These are phyloP conservation scores for Pocillopora grandis DNA, from an alignment of 92 coral and sea anemone genomes.

Conservation along the genomic window DNA sequence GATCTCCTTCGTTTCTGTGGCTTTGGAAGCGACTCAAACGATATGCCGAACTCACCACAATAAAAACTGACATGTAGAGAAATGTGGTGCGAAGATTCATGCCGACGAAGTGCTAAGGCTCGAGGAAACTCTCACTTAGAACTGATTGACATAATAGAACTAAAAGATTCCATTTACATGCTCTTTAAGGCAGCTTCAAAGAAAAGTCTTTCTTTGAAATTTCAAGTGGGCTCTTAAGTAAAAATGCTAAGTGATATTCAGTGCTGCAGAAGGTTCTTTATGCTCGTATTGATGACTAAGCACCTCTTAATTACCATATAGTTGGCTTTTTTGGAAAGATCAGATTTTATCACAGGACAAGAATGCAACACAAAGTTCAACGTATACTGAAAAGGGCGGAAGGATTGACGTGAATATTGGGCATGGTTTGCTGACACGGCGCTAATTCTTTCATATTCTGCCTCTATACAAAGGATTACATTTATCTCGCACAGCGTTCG, in stretches of 20 bases:
- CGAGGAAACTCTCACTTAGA: background rate
- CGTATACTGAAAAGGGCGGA: background rate
- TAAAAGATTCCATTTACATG: background rate
- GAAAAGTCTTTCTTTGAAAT: background rate
- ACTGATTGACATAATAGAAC: background rate
- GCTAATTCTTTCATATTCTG: no score
- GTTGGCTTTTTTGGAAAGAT: background rate
- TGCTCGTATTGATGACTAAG: background rate
- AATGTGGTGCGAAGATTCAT: background rate
- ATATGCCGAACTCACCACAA: slow-evolving; percentile 5
- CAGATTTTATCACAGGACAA: background rate
- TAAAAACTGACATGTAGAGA: background rate
- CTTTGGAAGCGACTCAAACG: slow-evolving; percentile 1
- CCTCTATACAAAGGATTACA: no score
- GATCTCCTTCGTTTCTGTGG: background rate
- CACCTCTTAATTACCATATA: background rate
- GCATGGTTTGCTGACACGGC: no score
- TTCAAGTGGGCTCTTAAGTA: background rate
- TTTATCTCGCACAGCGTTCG: no score
- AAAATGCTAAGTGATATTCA: background rate
- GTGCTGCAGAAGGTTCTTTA: background rate
- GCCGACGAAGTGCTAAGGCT: background rate
- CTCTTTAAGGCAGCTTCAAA: background rate
- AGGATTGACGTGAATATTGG: no score
- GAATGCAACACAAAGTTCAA: background rate